These are phyloP conservation scores for Pandemis corylana DNA, from an alignment of 2,888 invertebrate species.

Conservation along the genomic window DNA sequence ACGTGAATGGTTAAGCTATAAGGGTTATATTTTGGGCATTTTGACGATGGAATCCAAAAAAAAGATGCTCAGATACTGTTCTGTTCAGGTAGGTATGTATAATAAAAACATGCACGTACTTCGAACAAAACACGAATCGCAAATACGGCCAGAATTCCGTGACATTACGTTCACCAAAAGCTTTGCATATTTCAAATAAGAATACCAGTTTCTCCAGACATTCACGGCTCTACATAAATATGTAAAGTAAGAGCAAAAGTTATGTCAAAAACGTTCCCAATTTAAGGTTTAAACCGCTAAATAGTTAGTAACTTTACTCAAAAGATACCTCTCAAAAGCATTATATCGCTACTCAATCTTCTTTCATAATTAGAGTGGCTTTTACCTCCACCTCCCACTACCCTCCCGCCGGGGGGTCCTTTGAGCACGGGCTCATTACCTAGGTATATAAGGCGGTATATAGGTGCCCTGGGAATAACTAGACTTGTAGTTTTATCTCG, in stretches of 20 bases:
- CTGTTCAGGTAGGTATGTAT: not conserved
- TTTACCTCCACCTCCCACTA: conserved; percentile 59
- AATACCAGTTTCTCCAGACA: not conserved
- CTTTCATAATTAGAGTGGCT: conserved; percentile 82
- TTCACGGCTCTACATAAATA: not conserved
- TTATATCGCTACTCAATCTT: conserved; percentile 77
- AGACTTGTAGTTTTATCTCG: conserved; percentile 40
- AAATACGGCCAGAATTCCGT: not conserved
- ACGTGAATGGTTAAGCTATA: too few species aligned
- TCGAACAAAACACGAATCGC: not conserved
- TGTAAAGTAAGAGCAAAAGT: not conserved
- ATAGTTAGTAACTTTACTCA: conserved; percentile 30
- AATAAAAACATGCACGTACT: not conserved
- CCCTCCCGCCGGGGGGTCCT: conserved; percentile 54
- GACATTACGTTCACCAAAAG: not conserved
- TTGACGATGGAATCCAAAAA: too few species aligned
- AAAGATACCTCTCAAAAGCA: conserved; percentile 43
- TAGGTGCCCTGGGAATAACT: conserved; percentile 41
- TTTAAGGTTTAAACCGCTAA: conserved; percentile 19
- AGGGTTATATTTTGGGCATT: too few species aligned
- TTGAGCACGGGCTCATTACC: conserved; percentile 73
- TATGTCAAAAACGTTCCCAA: conserved; percentile 13
- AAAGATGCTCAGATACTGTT: too few species aligned
- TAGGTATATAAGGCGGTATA: conserved; percentile 61
- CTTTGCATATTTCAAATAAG: not conserved